phyloP scores from a whole-genome alignment of 2,888 invertebrate genomes.

The Thereva nobilitata region DNA sequence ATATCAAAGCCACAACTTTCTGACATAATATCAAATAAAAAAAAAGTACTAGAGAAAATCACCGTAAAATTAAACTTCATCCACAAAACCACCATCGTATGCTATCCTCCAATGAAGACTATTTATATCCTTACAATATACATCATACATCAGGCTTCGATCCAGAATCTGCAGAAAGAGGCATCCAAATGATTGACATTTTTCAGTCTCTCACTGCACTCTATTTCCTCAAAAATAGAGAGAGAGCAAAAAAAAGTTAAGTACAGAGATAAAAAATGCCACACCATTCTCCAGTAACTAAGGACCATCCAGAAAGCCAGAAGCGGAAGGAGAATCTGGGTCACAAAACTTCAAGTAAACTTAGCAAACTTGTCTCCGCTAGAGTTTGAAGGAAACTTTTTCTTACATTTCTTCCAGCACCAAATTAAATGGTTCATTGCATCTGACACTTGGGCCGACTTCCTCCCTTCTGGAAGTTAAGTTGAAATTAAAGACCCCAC shows the following conservation, averaged over 20 bases:
- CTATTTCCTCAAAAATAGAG: constrained; percentile 6
- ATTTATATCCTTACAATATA: no score
- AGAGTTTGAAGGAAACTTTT: constrained; percentile 21
- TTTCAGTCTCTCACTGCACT: constrained; percentile 26
- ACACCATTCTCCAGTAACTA: no score
- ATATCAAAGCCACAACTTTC: no score
- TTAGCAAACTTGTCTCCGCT: constrained; percentile 7
- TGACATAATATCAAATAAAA: no score
- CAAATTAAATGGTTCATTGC: constrained; percentile 34
- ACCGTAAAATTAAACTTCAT: no score
- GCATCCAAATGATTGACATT: constrained; percentile 26
- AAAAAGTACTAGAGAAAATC: no score
- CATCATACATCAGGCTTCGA: no score
- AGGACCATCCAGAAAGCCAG: neutral
- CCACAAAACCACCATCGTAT: no score
- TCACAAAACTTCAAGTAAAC: constrained; percentile 22
- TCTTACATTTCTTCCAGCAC: constrained; percentile 2
- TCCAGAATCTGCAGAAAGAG: neutral
- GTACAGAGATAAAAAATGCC: neutral
- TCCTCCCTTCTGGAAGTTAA: constrained; percentile 9
- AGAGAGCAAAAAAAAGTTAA: constrained; percentile 4
- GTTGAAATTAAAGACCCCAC: constrained; percentile 28
- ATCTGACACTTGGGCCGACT: constrained; percentile 31
- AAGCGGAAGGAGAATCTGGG: constrained; percentile 19
- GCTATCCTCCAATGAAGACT: no score